These are phyloP conservation scores for Chloroceryle aenea DNA, from an alignment of 2,113 vertebrate species.

Conservation along the genomic window DNA sequence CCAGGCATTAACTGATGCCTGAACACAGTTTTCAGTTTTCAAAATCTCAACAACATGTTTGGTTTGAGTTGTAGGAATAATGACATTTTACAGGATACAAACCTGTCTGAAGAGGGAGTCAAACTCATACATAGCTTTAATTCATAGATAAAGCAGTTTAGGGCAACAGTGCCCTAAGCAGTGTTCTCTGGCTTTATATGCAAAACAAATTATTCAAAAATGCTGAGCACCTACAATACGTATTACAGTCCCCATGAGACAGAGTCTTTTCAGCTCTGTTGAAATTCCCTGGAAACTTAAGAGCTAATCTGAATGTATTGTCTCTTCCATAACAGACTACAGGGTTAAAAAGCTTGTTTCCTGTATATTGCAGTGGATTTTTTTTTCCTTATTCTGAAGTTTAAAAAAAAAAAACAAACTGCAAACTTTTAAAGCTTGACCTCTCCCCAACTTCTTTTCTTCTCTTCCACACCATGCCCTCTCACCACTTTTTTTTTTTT, in stretches of 20 bases:
- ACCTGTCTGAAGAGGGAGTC: neutral
- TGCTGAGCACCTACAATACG: neutral
- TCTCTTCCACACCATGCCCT: neutral
- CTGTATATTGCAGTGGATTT: neutral
- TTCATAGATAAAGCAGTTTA: neutral
- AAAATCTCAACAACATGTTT: neutral
- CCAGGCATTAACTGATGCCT: neutral
- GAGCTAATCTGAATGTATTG: neutral
- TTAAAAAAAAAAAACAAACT: neutral
- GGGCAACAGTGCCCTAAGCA: neutral
- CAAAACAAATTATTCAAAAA: neutral
- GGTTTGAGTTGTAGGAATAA: neutral
- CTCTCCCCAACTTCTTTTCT: rapidly evolving
- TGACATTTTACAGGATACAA: neutral
- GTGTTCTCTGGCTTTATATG: neutral
- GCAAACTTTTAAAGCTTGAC: neutral
- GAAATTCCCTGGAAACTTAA: neutral
- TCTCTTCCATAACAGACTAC: neutral
- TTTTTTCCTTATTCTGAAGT: neutral
- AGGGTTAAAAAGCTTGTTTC: neutral
- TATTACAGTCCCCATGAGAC: neutral
- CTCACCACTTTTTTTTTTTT: neutral
- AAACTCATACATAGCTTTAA: neutral
- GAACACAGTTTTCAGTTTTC: neutral
- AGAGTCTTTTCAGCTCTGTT: neutral